Evolutionary conservation across 2,888 invertebrate genomes (phyloP).

Genomic region (Thalpophila matura): DNA sequence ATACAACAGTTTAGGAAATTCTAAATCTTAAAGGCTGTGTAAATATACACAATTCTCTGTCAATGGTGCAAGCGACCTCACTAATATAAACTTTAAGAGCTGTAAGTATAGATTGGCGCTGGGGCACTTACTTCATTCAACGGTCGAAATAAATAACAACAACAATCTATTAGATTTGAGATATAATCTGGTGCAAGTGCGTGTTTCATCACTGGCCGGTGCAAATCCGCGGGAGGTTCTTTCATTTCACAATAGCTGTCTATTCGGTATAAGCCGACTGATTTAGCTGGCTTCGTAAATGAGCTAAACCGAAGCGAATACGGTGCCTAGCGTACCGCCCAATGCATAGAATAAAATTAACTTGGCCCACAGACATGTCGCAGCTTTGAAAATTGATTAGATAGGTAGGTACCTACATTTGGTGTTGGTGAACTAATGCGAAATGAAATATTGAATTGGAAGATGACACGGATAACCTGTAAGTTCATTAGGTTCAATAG

Average conservation of each 20-base stretch:
- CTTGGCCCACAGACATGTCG: constrained; percentile 50
- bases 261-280: constrained; percentile 75
- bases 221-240: constrained; percentile 80
- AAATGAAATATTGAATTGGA: background rate
- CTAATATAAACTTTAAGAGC: constrained; percentile 46
- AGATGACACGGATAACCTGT: background rate
- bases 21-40: constrained; percentile 1
- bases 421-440: too few relatives aligned
- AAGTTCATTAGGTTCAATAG: too few relatives aligned
- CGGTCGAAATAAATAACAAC: constrained; percentile 71
- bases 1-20: background rate
- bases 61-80: constrained; percentile 41
- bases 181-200: constrained; percentile 78
- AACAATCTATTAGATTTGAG: constrained; percentile 76
- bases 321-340: constrained; percentile 73
- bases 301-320: constrained; percentile 79
- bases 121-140: constrained; percentile 69
- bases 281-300: constrained; percentile 80
- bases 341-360: constrained; percentile 73
- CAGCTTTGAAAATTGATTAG: background rate
- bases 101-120: constrained; percentile 43
- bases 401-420: background rate
- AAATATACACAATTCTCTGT: constrained; percentile 6
- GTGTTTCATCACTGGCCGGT: constrained; percentile 76
- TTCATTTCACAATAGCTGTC: constrained; percentile 75